Evolutionary conservation across 2,797 vertebrate genomes (phyloP), one percentile per base, ranked within the genome.

Genomic region (Sebastes itinus): DNA sequence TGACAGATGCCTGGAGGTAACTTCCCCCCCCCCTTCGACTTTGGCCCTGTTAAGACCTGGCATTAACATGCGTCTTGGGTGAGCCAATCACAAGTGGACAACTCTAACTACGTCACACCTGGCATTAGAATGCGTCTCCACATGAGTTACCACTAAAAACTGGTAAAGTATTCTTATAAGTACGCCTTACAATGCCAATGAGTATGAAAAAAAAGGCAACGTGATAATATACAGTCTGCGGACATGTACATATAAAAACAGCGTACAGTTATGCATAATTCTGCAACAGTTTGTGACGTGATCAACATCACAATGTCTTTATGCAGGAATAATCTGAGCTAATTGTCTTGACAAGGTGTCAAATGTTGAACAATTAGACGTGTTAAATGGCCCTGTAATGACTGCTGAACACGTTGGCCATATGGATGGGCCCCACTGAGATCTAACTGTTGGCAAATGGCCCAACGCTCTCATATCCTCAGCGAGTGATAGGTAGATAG

Each of bases 261-360:
- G 42, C 22, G 27, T 42, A 22, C 16, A 32, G 42, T 61, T 55
- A 20, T 66, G 8, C n/a, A 52, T 52, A 30, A 23, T 69, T 16
- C 16, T 55, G 14, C 54, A n/a, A 62, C 28, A 59, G 52, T 59
- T 35, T 82, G 77, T 84, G 75, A 87, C 61, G 61, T 80, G 66
- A 81, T 84, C 75, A 82, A 74, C 70, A 83, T 84, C 72, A 64
- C 74, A 28, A 63, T 58, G 22, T 85, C 79, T 78, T 46, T 78
- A 75, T 9, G 52, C 72, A 60, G 81, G 65, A 85, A 76, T 89
- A 79, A 90, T 92, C 84, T 85, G 18, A 78, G 67, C 75, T 86
- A 90, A 94, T 84, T 81, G 89, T 86, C 84, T 86, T 88, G 89
- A 92, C 91, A 92, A 91, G 88, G 87, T 92, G 90, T 93, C 90